Percentiles rank a stretch among this genome's conserved stretches.
Evolutionary conservation across 2,797 vertebrate genomes (phyloP).

Genomic region (Artibeus jamaicensis): DNA sequence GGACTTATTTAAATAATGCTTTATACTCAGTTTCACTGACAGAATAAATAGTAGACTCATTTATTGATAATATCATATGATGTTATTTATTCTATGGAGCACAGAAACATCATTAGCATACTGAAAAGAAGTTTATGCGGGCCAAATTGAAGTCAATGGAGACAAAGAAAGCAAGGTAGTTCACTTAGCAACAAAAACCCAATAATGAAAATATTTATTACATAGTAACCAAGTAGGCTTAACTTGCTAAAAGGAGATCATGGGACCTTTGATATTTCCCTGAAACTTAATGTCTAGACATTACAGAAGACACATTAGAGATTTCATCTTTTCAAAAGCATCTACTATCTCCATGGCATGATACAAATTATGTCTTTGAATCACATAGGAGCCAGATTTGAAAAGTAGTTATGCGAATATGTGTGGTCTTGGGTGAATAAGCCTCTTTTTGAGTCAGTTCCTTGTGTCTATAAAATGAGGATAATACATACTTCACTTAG

Average conservation of each 20-base stretch:
- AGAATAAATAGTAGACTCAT: slow-evolving; percentile 5
- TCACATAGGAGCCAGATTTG: not conserved
- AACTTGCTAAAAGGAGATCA: not conserved
- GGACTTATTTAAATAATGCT: slow-evolving; percentile 16
- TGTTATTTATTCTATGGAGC: not conserved
- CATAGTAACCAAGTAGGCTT: not conserved
- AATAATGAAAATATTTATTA: not conserved
- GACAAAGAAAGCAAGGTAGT: not conserved
- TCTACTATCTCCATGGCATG: not conserved
- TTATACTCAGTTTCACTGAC: not conserved
- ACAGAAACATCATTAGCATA: not conserved
- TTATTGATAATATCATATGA: not conserved
- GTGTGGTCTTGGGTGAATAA: not conserved
- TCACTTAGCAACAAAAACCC: not conserved
- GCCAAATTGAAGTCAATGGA: not conserved
- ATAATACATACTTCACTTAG: not conserved
- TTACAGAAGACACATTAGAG: not conserved
- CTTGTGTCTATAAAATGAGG: not conserved
- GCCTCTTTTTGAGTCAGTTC: not conserved
- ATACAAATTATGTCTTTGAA: not conserved
- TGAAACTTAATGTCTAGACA: not conserved
- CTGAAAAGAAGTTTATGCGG: not conserved
- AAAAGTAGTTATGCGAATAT: not conserved
- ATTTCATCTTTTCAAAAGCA: not conserved
- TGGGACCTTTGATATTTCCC: not conserved